Evolutionary conservation across 2,888 invertebrate species (phyloP), one percentile per base, ranked within the genome.

Genomic region (Rosalia funebris): DNA sequence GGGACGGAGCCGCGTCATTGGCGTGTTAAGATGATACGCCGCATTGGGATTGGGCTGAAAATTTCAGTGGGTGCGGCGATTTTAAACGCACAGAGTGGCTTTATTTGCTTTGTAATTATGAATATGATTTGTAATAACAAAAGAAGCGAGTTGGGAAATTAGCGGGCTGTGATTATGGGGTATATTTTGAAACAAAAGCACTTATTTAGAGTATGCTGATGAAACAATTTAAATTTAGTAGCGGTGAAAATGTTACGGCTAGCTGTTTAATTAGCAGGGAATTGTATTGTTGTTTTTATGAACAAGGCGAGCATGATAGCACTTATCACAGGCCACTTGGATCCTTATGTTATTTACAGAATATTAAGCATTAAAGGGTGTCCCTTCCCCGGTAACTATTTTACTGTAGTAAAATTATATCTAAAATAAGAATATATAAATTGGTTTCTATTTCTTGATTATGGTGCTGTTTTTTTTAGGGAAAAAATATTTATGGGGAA

Each of bases 21-120:
- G 78, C 45, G 14, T 41, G 55, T 19, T 31, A 34, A 39, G 46
- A 20, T 37, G 41, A 45, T 46, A 52, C 39, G 44, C 53, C 20
- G 57, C 42, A 32, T 12, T 5, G 39, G 19, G 60, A 73, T 71
- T 73, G 72, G 74, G 31, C 55, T 55, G 57, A 50, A 31, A 50
- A 57, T 41, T 50, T 16, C 42, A 16, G 56, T n/a, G 60, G 66
- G 68, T 68, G 77, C 42, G 72, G 55, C 64, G 67, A 56, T 39
- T 56, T 66, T 74, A 72, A 72, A 74, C 72, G 71, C 62, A 57
- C 69, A 64, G 71, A 70, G 64, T 71, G 72, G 69, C 70, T 73
- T 65, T 80, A 78, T 81, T 81, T 81, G 81, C 81, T 78, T 79
- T 79, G 81, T 79, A 81, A 82, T 82, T 82, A 82, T 81, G 81